Evolutionary conservation across 2,888 invertebrate species (phyloP).

Genomic region (Microplitis manilae): DNA sequence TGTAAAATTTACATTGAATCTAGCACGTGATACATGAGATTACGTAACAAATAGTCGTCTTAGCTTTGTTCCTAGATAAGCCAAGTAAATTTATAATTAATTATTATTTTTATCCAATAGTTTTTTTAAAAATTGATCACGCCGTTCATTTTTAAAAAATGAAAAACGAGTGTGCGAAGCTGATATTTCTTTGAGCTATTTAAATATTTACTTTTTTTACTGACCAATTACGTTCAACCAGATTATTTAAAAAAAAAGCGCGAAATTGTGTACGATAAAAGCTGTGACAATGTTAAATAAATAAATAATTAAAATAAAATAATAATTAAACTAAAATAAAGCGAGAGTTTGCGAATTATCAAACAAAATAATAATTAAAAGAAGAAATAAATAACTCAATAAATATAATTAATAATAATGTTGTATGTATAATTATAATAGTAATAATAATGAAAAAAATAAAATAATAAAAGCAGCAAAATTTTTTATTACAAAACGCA

Average conservation of each 20-base stretch:
- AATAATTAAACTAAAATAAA: slow-evolving; percentile 31
- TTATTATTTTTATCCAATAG: slow-evolving; percentile 8
- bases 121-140: slow-evolving; percentile 25
- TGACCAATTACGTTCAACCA: slow-evolving; percentile 5
- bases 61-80: slow-evolving; percentile 39
- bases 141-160: slow-evolving; percentile 9
- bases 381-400: slow-evolving; percentile 32
- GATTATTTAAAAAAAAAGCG: slow-evolving; percentile 20
- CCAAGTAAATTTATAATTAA: slow-evolving; percentile 30
- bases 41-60: slow-evolving; percentile 19
- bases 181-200: slow-evolving; percentile 10
- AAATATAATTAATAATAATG: neutral
- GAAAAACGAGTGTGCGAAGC: slow-evolving; percentile 30
- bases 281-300: slow-evolving; percentile 35
- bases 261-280: slow-evolving; percentile 30
- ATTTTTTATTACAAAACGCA: slow-evolving; percentile 36
- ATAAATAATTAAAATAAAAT: slow-evolving; percentile 28
- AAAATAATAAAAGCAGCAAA: slow-evolving; percentile 48
- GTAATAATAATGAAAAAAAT: slow-evolving; percentile 34
- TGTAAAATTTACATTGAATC: slow-evolving; percentile 61
- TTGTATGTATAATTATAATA: slow-evolving; percentile 25
- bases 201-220: neutral
- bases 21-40: slow-evolving; percentile 51
- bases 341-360: slow-evolving; percentile 37
- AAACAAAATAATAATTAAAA: slow-evolving; percentile 14